A percentile compares a stretch with the other conserved stretches of the same genome.
These are phyloP conservation scores for Chrysotoxum bicinctum DNA, from an alignment of 2,888 invertebrate species.

Conservation along the genomic window DNA sequence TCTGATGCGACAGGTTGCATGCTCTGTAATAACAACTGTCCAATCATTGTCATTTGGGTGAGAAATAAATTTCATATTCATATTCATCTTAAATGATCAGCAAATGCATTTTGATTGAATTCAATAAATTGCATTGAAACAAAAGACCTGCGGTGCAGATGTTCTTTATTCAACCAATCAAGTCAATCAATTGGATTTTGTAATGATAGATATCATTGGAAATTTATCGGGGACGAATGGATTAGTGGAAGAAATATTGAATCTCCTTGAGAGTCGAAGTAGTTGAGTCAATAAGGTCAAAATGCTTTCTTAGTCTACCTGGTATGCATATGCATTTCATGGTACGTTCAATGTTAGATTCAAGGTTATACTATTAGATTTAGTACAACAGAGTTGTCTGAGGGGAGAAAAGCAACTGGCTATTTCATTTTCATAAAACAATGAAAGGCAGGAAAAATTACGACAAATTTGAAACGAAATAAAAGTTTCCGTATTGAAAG, in stretches of 20 bases:
- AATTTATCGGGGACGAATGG: background rate
- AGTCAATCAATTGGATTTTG: background rate
- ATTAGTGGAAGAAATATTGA: background rate
- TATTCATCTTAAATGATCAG: slow-evolving; percentile 15
- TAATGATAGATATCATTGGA: background rate
- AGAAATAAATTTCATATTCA: slow-evolving; percentile 37
- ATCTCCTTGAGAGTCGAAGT: background rate
- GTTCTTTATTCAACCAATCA: background rate
- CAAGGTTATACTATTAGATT: too few species aligned
- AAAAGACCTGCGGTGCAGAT: slow-evolving; percentile 7
- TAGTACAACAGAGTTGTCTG: too few species aligned
- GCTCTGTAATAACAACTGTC: slow-evolving; percentile 26
- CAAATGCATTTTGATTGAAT: slow-evolving; percentile 52
- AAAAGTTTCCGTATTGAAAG: too few species aligned
- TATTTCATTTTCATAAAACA: too few species aligned
- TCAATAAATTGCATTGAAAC: slow-evolving; percentile 54
- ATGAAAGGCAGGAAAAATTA: too few species aligned
- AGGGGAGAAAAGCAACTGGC: too few species aligned
- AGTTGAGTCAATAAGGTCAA: too few species aligned
- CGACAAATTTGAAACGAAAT: too few species aligned
- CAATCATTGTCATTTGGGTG: slow-evolving; percentile 50
- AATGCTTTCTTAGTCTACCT: too few species aligned
- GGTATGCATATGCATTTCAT: too few species aligned
- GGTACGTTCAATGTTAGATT: too few species aligned
- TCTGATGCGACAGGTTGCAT: slow-evolving; percentile 49